Conservation (phyloP, 2,888 invertebrate species). For the Cerastis rubricosa region DNA sequence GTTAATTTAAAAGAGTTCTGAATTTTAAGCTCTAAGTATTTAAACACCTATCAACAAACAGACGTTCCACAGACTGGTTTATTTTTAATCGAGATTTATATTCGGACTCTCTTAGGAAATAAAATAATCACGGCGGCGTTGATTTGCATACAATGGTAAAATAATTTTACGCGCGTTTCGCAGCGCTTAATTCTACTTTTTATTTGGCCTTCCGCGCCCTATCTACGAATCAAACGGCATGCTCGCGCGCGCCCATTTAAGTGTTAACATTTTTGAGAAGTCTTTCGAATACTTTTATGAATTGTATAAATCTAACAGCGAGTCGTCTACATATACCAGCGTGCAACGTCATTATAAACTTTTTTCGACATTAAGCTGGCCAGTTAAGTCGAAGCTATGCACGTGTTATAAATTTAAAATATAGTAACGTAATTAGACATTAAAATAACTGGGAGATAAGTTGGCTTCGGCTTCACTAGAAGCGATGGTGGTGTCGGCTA, state of each 20-base stretch:
- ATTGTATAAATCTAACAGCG: constrained; percentile 64
- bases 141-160: constrained; percentile 91
- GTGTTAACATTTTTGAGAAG: constrained; percentile 87
- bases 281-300: constrained; percentile 72
- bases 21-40: constrained; percentile 68
- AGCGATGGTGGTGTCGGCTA: constrained; percentile 66
- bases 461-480: constrained; percentile 49
- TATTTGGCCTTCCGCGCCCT: constrained; percentile 89
- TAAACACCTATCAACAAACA: constrained; percentile 84
- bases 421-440: constrained; percentile 42
- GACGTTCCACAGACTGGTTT: constrained; percentile 80
- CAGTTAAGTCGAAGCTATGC: constrained; percentile 19
- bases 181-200: constrained; percentile 90
- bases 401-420: constrained; percentile 33
- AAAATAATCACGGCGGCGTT: constrained; percentile 89
- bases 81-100: constrained; percentile 89
- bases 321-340: constrained; percentile 30
- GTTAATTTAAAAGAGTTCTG: constrained; percentile 66
- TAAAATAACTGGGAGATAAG: constrained; percentile 44
- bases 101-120: constrained; percentile 89
- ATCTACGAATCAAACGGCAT: constrained; percentile 90
- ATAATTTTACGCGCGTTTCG: constrained; percentile 91
- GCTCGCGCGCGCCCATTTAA: constrained; percentile 84
- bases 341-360: constrained; percentile 30
- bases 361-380: constrained; percentile 9